Conservation (phyloP, 2,113 vertebrate species). For the Semnopithecus entellus region DNA sequence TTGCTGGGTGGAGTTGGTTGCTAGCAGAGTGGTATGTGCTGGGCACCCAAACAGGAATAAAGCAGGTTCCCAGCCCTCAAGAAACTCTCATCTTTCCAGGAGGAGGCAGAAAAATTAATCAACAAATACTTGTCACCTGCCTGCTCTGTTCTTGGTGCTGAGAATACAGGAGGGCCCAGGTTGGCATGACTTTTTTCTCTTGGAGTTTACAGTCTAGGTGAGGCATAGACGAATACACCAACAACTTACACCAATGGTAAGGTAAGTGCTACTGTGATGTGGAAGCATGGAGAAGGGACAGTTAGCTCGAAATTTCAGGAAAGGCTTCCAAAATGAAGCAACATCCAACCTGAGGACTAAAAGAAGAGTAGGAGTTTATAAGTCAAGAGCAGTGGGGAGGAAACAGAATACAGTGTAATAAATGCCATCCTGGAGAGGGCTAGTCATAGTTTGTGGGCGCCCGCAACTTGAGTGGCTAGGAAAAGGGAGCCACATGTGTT, state of each 20-base stretch:
- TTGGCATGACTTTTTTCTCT: not conserved
- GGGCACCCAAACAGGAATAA: not conserved
- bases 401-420: not conserved
- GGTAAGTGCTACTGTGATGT: not conserved
- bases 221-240: not conserved
- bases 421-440: not conserved
- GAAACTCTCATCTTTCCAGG: not conserved
- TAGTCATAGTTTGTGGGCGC: not conserved
- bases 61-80: not conserved
- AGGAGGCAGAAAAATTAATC: not conserved
- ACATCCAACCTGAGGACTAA: not conserved
- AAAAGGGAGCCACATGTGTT: not conserved
- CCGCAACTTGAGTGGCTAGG: not conserved
- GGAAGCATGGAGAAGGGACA: not conserved
- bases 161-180: not conserved
- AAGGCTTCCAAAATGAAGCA: not conserved
- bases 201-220: not conserved
- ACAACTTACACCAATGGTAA: not conserved
- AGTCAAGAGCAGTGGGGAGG: not conserved
- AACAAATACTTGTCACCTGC: not conserved
- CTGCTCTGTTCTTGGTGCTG: not conserved
- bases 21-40: not conserved
- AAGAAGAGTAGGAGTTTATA: not conserved
- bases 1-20: not conserved
- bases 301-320: not conserved